Conservation (phyloP, 1,140 invertebrate species). For the Caerostris extrusa region DNA sequence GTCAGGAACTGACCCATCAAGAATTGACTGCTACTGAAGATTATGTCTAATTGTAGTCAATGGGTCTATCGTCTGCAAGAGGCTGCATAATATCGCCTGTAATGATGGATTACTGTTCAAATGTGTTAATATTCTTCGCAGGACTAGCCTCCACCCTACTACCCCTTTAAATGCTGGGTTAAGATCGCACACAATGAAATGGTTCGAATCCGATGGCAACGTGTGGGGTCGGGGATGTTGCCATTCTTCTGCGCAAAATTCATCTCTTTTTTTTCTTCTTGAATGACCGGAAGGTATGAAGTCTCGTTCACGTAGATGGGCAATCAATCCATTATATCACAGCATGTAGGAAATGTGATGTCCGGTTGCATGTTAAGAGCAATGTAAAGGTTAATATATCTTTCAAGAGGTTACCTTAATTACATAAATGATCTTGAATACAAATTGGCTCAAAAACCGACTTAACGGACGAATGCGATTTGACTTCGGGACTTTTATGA, state of each 20-base stretch:
- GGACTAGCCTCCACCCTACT: neutral
- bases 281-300: conserved; percentile 16
- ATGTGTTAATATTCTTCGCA: conserved; percentile 17
- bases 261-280: neutral
- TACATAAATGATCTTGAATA: neutral
- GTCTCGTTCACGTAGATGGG: neutral
- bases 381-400: conserved; percentile 5
- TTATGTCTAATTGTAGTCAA: conserved; percentile 27
- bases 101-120: conserved; percentile 6
- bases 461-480: too few species aligned
- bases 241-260: neutral
- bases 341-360: neutral
- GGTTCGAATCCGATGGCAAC: neutral
- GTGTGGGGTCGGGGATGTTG: neutral
- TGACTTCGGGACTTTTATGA: too few species aligned
- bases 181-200: conserved; percentile 25
- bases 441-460: too few species aligned
- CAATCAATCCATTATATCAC: conserved; percentile 6
- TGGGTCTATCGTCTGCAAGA: neutral
- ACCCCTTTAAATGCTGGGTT: neutral
- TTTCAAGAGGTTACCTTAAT: conserved; percentile 10
- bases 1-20: neutral
- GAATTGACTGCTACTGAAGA: neutral
- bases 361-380: neutral
- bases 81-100: neutral